Evolutionary conservation across 2,113 vertebrate species (phyloP), one percentile per base, ranked within the genome.

Genomic region (Psammodynastes pulverulentus): DNA sequence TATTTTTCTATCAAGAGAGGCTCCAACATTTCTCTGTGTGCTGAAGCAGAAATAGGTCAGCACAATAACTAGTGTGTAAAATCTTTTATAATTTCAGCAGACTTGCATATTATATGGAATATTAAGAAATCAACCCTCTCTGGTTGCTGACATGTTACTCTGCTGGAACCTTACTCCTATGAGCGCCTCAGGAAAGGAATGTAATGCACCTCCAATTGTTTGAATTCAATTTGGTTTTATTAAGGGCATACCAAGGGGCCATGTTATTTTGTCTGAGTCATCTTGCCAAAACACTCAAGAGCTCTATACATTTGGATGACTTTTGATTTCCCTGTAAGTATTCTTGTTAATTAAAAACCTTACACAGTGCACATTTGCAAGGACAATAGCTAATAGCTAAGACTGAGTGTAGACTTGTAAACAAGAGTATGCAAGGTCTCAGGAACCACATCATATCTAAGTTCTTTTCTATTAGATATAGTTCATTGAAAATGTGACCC

Each of bases 261-360:
- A 8, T 39, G n/a, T 39, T 79, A 79, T 19, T 79, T 79, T 79
- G 67, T 39, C 24, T 26, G 56, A 8, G 15, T 34, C 26, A 46
- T n/a, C 45, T 67, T 48, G 54, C 29, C 7, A 29, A 89, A 51
- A 29, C 62, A 9, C 43, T 56, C 43, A 46, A 9, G 56, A 24
- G 45, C 21, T 58, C 88, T 89, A 26, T 89, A 89, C 58, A 67
- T 89, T 62, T 15, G 6, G 53, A 62, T 62, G 24, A 9, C 54
- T 89, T 8, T 26, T 58, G 19, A 48, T 89, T 62, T 29, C 26
- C 43, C 88, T 17, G 3, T 23, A 62, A 67, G 45, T 15, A 17
- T 48, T 49, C 21, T 17, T 67, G 17, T 89, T 89, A 89, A 67
- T 89, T 89, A 89, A 67, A 89, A 89, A 67, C 88, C 43, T 62